Conservation (phyloP, 1,140 invertebrate genomes). For the Drosophila miranda region DNA sequence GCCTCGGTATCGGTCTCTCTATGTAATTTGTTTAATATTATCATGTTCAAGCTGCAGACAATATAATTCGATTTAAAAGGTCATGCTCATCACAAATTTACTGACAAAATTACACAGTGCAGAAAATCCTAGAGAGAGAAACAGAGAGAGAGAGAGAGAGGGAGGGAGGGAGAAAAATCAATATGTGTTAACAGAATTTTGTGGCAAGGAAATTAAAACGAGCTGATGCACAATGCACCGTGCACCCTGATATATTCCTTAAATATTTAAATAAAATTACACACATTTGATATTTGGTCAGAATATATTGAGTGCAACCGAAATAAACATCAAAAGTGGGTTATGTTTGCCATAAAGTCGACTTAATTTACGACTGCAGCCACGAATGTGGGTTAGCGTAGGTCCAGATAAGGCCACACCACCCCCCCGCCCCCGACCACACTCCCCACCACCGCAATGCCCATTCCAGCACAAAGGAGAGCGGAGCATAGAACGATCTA, state of each 20-base stretch:
- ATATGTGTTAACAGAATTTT: conserved; percentile 71
- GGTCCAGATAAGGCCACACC: conserved; percentile 49
- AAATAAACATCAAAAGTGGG: conserved; percentile 45
- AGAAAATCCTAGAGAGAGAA: conserved; percentile 16
- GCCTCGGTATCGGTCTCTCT: background rate
- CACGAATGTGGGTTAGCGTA: conserved; percentile 60
- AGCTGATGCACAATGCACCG: background rate
- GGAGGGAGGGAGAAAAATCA: conserved; percentile 56
- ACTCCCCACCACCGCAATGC: background rate
- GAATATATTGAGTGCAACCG: conserved; percentile 11
- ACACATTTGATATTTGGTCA: conserved; percentile 38
- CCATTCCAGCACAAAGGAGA: background rate
- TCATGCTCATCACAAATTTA: conserved; percentile 41
- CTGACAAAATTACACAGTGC: conserved; percentile 27
- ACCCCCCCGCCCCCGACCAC: background rate
- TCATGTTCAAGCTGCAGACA: conserved; percentile 28
- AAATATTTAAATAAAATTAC: conserved; percentile 49
- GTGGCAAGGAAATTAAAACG: conserved; percentile 58
- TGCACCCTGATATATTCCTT: conserved; percentile 22
- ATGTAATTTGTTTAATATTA: conserved; percentile 20
- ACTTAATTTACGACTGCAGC: conserved; percentile 54
- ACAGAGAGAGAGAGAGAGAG: background rate
- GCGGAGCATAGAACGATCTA: no score
- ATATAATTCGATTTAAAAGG: conserved; percentile 39
- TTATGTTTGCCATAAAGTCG: conserved; percentile 66